Conservation (phyloP, 2,888 invertebrate genomes). For the Pyrgus malvae region DNA sequence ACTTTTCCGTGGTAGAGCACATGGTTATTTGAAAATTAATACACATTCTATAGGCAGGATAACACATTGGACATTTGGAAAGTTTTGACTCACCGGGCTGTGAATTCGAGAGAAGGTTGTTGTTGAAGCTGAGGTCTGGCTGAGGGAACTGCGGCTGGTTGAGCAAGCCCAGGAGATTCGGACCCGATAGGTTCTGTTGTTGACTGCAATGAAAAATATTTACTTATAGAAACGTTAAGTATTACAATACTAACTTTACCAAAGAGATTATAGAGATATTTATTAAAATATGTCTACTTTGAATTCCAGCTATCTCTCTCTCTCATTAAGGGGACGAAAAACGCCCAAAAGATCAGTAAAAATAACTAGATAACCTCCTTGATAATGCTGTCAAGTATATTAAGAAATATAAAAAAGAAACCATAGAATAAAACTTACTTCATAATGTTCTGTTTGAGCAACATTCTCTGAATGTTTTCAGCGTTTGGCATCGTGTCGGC, state of each 20-base stretch:
- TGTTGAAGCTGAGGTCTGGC: constrained; percentile 61
- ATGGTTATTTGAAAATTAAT: too few species aligned
- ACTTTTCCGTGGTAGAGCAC: too few species aligned
- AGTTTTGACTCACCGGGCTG: constrained; percentile 51
- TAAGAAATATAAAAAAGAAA: not conserved
- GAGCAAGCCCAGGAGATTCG: constrained; percentile 68
- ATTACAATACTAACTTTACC: too few species aligned
- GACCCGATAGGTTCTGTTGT: constrained; percentile 71
- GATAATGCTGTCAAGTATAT: not conserved
- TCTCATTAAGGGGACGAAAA: too few species aligned
- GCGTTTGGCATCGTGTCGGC: constrained; percentile 56
- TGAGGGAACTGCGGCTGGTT: constrained; percentile 66
- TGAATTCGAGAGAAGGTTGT: constrained; percentile 51
- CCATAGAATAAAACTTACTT: constrained; percentile 55
- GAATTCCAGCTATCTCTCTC: too few species aligned
- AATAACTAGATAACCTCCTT: too few species aligned
- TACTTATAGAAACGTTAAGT: too few species aligned
- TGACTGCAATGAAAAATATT: constrained; percentile 59
- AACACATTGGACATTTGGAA: too few species aligned
- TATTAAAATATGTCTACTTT: too few species aligned
- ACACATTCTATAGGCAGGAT: not conserved
- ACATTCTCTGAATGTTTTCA: constrained; percentile 75
- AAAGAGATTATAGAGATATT: too few species aligned
- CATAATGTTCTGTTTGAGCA: constrained; percentile 76
- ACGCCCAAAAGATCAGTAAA: too few species aligned